Conservation (phyloP, 2,888 invertebrate species). For the Eristalis arbustorum region DNA sequence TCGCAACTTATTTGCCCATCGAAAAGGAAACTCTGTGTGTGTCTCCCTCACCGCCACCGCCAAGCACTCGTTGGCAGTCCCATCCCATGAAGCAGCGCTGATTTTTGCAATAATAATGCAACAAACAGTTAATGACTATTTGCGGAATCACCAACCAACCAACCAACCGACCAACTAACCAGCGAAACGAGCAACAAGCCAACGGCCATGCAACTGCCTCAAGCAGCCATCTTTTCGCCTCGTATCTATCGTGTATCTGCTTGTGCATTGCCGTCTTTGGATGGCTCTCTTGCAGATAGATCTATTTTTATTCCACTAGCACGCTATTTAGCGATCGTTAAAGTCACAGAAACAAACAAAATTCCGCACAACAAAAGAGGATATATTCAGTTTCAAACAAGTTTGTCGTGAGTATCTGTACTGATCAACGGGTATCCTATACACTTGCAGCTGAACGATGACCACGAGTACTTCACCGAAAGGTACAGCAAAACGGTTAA, state of each 20-base stretch:
- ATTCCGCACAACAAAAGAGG: constrained; percentile 12
- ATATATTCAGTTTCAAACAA: constrained; percentile 29
- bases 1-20: constrained; percentile 22
- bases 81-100: not conserved
- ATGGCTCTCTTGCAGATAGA: constrained; percentile 27
- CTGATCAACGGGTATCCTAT: not conserved
- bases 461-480: constrained; percentile 13
- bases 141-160: constrained; percentile 34
- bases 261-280: not conserved
- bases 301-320: constrained; percentile 59
- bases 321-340: constrained; percentile 23
- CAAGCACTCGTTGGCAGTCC: not conserved
- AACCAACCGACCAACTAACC: not conserved
- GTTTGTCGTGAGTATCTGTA: constrained; percentile 1
- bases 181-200: not conserved
- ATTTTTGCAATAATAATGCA: constrained; percentile 61
- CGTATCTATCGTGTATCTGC: not conserved
- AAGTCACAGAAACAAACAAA: constrained; percentile 15
- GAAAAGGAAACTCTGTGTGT: constrained; percentile 29
- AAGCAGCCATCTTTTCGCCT: not conserved
- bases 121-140: constrained; percentile 55
- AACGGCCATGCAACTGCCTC: not conserved
- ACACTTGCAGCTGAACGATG: constrained; percentile 4
- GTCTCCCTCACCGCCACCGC: not conserved
- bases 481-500: constrained; percentile 1